Conservation (phyloP, 2,888 invertebrate genomes). For the Brachyopa scutellaris region DNA sequence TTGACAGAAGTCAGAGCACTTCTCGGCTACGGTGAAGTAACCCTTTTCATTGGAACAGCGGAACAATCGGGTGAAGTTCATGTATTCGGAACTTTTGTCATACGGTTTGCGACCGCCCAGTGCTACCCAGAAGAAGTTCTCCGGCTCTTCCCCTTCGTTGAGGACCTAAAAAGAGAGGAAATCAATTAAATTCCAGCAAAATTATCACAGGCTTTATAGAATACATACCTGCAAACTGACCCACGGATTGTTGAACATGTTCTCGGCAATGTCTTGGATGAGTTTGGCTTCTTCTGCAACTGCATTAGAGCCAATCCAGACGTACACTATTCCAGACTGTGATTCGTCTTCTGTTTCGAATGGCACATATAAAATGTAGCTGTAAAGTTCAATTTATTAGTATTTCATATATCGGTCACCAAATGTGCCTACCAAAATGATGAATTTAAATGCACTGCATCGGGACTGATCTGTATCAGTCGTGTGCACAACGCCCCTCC, state of each 20-base stretch:
- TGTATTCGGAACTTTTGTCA: conserved; percentile 94
- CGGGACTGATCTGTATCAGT: conserved; percentile 94
- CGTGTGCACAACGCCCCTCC: conserved; percentile 96
- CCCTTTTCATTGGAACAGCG: conserved; percentile 99
- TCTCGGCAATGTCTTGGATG: conserved; percentile 95
- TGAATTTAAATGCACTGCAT: conserved; percentile 93
- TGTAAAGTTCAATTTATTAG: conserved; percentile 79
- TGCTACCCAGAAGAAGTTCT: conserved; percentile 99
- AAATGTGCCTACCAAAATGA: conserved; percentile 90
- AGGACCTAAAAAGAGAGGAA: conserved; percentile 85
- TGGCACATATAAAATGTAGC: conserved; percentile 96
- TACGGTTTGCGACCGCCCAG: conserved; percentile 95
- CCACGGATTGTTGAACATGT: conserved; percentile 94
- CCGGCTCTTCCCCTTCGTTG: conserved; percentile 97
- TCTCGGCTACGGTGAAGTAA: conserved; percentile 99
- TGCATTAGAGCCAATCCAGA: conserved; percentile 95
- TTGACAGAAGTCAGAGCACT: conserved; percentile 88
- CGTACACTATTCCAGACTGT: conserved; percentile 94
- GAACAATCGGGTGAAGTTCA: conserved; percentile 96
- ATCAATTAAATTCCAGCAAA: too few species aligned
- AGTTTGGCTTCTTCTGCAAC: conserved; percentile 93
- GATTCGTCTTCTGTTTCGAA: conserved; percentile 92
- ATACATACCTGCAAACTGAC: conserved; percentile 87
- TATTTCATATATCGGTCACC: neutral
- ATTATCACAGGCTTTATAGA: too few species aligned